Conservation (phyloP, 2,888 invertebrate species). For the Holacanthella duospinosa region DNA sequence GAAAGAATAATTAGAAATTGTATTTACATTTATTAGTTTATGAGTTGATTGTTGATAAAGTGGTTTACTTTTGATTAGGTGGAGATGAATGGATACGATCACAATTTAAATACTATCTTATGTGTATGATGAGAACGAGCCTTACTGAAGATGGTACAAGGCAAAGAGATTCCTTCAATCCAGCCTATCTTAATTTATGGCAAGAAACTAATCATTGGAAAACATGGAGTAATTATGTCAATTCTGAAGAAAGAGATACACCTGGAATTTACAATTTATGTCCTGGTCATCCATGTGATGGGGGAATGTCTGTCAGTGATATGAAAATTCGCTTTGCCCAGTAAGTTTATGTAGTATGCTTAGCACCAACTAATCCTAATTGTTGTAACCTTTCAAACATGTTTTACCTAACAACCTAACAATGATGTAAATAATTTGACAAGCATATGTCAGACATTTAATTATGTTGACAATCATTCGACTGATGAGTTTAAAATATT, state of each 20-base stretch:
- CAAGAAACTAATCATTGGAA: slow-evolving; percentile 79
- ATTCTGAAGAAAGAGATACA: slow-evolving; percentile 43
- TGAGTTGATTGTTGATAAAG: not conserved
- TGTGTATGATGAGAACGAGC: slow-evolving; percentile 70
- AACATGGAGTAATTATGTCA: slow-evolving; percentile 62
- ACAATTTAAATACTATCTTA: slow-evolving; percentile 49
- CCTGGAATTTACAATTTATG: slow-evolving; percentile 52
- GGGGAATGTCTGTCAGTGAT: slow-evolving; percentile 85
- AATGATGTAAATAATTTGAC: not conserved
- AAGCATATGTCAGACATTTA: slow-evolving; percentile 8
- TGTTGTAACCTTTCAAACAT: not conserved
- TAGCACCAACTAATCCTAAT: not conserved
- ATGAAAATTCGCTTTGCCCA: slow-evolving; percentile 84
- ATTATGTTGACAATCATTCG: slow-evolving; percentile 5
- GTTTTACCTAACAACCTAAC: not conserved
- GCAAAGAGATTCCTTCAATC: slow-evolving; percentile 67
- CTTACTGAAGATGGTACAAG: slow-evolving; percentile 49
- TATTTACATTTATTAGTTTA: not conserved
- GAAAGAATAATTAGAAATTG: not conserved
- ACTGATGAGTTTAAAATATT: not conserved
- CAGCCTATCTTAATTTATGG: slow-evolving; percentile 70
- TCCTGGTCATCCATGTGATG: slow-evolving; percentile 86
- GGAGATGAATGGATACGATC: slow-evolving; percentile 94
- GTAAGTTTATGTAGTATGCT: too few species aligned
- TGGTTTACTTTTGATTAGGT: not conserved